A percentile compares a stretch with the other conserved stretches of the same genome.
Evolutionary conservation across 2,797 vertebrate species (phyloP).

Genomic region (Notolabrus celidotus): DNA sequence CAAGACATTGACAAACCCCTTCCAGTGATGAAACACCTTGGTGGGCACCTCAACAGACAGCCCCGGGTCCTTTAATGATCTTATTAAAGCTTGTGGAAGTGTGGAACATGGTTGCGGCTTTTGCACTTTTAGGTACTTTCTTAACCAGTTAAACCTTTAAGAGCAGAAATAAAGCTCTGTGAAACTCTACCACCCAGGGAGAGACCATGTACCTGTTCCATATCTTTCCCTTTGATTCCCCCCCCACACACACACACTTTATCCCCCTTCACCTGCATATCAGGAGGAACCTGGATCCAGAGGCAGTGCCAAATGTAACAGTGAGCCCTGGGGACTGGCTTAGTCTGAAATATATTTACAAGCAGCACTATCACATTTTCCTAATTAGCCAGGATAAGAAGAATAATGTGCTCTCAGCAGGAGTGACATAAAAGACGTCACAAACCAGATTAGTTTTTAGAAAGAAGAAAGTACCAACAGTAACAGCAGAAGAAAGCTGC

Average conservation of each 20-base stretch:
- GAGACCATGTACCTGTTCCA: constrained; percentile 49
- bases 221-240: constrained; percentile 51
- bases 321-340: constrained; percentile 68
- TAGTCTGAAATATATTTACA: constrained; percentile 68
- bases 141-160: constrained; percentile 73
- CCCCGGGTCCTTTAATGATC: constrained; percentile 74
- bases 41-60: constrained; percentile 69
- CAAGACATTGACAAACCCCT: constrained; percentile 79
- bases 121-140: constrained; percentile 72
- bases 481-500: constrained; percentile 48
- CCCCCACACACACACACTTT: not conserved
- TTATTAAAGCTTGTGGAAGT: constrained; percentile 76
- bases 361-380: constrained; percentile 78
- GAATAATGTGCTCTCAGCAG: constrained; percentile 69
- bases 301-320: constrained; percentile 65
- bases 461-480: constrained; percentile 51
- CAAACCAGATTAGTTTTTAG: constrained; percentile 63
- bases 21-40: constrained; percentile 79
- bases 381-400: constrained; percentile 83
- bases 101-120: constrained; percentile 63
- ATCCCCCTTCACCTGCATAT: constrained; percentile 42
- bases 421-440: constrained; percentile 72
- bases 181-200: constrained; percentile 55
- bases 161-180: constrained; percentile 57
- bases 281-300: constrained; percentile 55